Conservation (phyloP, 2,888 invertebrate genomes). For the Amiota minor region DNA sequence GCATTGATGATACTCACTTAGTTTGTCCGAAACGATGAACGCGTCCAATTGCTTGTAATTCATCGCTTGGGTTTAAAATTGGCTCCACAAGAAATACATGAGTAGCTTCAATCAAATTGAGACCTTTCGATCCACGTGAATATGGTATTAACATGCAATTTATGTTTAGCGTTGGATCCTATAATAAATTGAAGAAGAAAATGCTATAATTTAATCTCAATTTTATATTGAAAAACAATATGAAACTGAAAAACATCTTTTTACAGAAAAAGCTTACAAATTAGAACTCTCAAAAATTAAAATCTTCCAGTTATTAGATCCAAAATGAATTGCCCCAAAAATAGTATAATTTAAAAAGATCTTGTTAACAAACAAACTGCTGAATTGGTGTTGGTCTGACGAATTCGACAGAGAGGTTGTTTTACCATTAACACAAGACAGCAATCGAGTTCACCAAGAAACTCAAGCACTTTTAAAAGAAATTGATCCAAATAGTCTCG, state of each 20-base stretch:
- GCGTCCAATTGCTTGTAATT: constrained; percentile 84
- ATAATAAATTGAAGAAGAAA: background rate
- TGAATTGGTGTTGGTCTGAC: no score
- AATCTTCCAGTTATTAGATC: no score
- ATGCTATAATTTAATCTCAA: background rate
- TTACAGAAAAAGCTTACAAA: no score
- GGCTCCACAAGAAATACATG: constrained; percentile 85
- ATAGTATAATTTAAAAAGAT: no score
- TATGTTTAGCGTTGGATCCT: constrained; percentile 72
- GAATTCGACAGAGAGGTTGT: no score
- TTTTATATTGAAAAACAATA: background rate
- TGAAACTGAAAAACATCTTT: background rate
- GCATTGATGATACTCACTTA: constrained; percentile 74
- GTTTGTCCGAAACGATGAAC: constrained; percentile 87
- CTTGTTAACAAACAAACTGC: no score
- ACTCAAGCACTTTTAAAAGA: no score
- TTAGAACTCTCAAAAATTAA: no score
- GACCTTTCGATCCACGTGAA: constrained; percentile 81
- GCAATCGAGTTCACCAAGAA: no score
- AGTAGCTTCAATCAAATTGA: constrained; percentile 85
- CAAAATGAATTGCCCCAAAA: no score
- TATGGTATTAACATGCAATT: constrained; percentile 81
- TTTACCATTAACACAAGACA: no score
- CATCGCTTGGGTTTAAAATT: constrained; percentile 81
- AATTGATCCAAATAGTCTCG: no score